Base-by-base conservation (phyloP, 2,797 vertebrate genomes). In the Sebastes steindachneri region DNA sequence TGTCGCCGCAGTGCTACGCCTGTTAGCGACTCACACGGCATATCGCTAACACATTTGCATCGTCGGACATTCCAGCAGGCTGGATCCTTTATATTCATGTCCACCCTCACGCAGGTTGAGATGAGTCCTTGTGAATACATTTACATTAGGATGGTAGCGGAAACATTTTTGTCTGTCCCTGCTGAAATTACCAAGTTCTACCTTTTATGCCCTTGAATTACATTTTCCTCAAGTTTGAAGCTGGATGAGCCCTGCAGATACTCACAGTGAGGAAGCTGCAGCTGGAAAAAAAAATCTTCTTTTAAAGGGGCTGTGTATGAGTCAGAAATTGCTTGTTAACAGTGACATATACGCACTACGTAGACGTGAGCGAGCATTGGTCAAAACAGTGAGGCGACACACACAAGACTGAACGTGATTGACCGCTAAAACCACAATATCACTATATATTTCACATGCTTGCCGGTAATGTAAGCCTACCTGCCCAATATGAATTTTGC, bases 1-100 rank as follows among this genome's bases (percentile, higher is more conserved):
- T 83, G 93, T 88, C 90, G 83, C 84, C 58, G 87, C 90, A 83
- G 84, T 63, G 89, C 70, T 86, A 74, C 45, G 82, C 82, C 69
- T 82, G 88, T 87, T 88, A 79, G 80, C 54, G 63, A 59, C 86
- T 70, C 51, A 83, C 83, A 65, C 81, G 29, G 84, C 80, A 59
- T 53, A 59, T 53, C 60, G 26, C 71, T 31, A 68, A 5, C 73
- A 48, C 88, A 68, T 84, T 84, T 77, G 62, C 88, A 74, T 86
- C 17, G 35, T 64, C 7, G 79, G 83, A 70, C 77, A 65, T 68
- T 79, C 58, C 51, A 21, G 73, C 65, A 28, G 82, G 67, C 58
- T 75, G 51, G 12, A 7, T 79, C 67, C 87, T 88, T 85, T 85
- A 58, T 87, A 92, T 89, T 92, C 90, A 69, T 25, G 81, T 74